Base-by-base conservation (phyloP, 2,797 vertebrate genomes). In the Rhinella marina region DNA sequence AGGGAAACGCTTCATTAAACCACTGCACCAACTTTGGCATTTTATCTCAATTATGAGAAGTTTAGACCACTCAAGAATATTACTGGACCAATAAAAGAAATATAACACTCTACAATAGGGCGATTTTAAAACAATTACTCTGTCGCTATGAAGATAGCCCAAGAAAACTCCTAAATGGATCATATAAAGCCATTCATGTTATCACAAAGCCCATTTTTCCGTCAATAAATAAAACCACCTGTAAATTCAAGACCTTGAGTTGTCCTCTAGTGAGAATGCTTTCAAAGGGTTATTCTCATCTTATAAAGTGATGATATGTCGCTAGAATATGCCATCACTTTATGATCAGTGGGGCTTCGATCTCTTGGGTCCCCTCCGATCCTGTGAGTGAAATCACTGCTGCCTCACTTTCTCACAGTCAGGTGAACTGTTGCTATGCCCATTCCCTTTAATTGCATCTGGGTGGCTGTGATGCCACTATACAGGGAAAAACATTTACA, bases 11-110 rank as follows among this genome's bases (percentile, higher is more conserved):
- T 73, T 70, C 85, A 81, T 87, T 87, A 87, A 87, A 79, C 85
- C 14, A 25, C 78, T 81, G 78, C 29, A 81, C 78, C n/a, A 64
- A 73, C 78, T 87, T 81, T 81, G 64, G 68, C 85, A 54, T 87
- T 82, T 87, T 76, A 87, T 87, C 79, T 87, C 80, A 87, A 87
- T 87, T 87, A 87, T 70, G 29, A 66, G 79, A 50, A 82, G 80
- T 75, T 82, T 82, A 82, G 70, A 82, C 78, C 86, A 19, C 57
- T 75, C 70, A n/a, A 54, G 66, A 75, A 87, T 52, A 82, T 82
- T 82, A 85, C 66, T 52, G 41, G 73, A 54, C 57, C 41, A 50
- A 85, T 85, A 85, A 76, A 85, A 61, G 27, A 76, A 85, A 76
- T 27, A 68, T 73, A 76, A 59, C 23, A 48, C 73, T 62, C 56